Evolutionary conservation across 2,113 vertebrate genomes (phyloP), one percentile per base, ranked within the genome.

Genomic region (Tichodroma muraria): DNA sequence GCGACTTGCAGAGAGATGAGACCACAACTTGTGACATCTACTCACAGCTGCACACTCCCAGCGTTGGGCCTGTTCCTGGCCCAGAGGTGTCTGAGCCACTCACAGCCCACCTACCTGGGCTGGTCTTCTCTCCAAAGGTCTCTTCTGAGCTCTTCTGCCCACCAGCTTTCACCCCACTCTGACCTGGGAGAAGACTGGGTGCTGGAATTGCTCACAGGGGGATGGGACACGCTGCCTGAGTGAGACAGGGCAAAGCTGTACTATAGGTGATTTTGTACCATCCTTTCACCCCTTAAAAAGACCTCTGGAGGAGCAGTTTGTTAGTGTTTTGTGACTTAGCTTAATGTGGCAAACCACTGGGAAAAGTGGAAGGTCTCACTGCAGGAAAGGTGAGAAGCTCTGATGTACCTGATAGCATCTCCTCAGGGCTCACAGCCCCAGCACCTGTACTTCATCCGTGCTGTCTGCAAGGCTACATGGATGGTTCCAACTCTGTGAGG

Each of bases 221-320:
- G 7, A 31, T 3, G 2, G 72, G 47, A 68, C 35, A 35, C 0
- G 0, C n/a, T 42, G 21, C 31, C 10, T 7, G 15, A 10, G 10
- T 3, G 15, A 64, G 47, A 52, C 16, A 14, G 18, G 33, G 50
- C 31, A 38, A 66, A 47, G 35, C 19, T 44, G 5, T 24, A 52
- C 38, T 35, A 0, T 0, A 42, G 2, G 13, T 38, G 17, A 30
- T 24, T 75, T 56, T 87, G 69, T 13, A 37, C n/a, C 44, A 63
- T 28, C 79, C 45, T 77, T 89, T 71, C 38, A 6, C 18, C 9
- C 11, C 23, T 66, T 77, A 27, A 31, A n/a, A 53, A 86, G 70
- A 54, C 16, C 22, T 73, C 37, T 57, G 44, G 38, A 92, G 56
- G 40, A 22, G 37, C 69, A 85, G 57, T 33, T 66, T 49, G 10